phyloP scores from a whole-genome alignment of 2,797 vertebrate genomes.

The Syndactyla subalaris region DNA sequence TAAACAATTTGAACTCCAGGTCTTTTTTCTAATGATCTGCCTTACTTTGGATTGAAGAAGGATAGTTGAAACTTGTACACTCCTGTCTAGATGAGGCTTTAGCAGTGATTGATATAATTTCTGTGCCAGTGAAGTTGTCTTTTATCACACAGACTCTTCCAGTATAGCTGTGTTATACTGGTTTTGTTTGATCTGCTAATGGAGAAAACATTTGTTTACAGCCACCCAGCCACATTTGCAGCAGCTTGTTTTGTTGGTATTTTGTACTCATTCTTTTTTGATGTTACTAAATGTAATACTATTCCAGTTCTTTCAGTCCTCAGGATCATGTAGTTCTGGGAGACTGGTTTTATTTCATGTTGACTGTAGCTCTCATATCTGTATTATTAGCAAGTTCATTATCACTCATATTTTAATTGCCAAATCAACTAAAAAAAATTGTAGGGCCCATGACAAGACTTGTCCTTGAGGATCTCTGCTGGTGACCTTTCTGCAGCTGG shows the following conservation, averaged over 20 bases:
- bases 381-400: conserved; percentile 5
- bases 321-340: neutral
- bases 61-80: neutral
- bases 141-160: neutral
- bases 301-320: neutral
- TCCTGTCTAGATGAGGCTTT: neutral
- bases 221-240: neutral
- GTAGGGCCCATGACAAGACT: neutral
- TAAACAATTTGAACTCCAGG: neutral
- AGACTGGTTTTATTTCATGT: rapidly evolving
- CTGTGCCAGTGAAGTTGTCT: neutral
- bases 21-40: neutral
- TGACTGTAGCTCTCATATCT: neutral
- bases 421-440: neutral
- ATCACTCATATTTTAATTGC: conserved; percentile 33
- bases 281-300: neutral
- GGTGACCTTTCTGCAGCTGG: conserved; percentile 25
- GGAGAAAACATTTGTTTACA: neutral
- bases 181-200: neutral
- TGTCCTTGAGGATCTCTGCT: conserved; percentile 18
- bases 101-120: neutral
- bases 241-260: neutral
- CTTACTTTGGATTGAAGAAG: neutral
- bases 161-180: neutral
- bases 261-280: neutral